Evolutionary conservation across 2,888 invertebrate species (phyloP).

Genomic region (Drosophila neutralis): DNA sequence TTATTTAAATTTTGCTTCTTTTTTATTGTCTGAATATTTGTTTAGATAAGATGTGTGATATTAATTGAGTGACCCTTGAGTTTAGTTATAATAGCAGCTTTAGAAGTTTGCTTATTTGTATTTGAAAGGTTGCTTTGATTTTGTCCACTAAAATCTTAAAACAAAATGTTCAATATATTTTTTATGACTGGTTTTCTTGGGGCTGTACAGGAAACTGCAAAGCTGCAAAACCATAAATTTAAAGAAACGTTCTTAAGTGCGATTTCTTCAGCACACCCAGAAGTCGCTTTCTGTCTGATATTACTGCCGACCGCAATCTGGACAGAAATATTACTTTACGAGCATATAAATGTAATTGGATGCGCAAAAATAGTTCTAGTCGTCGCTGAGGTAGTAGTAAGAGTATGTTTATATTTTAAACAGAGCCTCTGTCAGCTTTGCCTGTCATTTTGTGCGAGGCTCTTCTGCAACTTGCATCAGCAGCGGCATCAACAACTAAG

Average conservation of each 20-base stretch:
- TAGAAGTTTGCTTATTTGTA: slow-evolving; percentile 5
- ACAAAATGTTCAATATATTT: slow-evolving; percentile 5
- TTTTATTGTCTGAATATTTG: slow-evolving; percentile 38
- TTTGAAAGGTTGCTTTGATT: background rate
- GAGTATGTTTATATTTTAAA: slow-evolving; percentile 59
- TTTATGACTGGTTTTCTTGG: slow-evolving; percentile 18
- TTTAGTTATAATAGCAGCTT: slow-evolving; percentile 22
- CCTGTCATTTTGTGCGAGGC: slow-evolving; percentile 47
- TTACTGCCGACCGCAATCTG: slow-evolving; percentile 66
- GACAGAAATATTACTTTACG: slow-evolving; percentile 78
- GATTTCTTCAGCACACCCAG: slow-evolving; percentile 13
- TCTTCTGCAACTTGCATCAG: slow-evolving; percentile 60
- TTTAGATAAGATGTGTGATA: slow-evolving; percentile 41
- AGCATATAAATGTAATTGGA: slow-evolving; percentile 83
- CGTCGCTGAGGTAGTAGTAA: background rate
- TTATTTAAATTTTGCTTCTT: slow-evolving; percentile 41
- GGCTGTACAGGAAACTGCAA: slow-evolving; percentile 12
- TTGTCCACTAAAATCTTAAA: background rate
- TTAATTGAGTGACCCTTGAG: slow-evolving; percentile 33
- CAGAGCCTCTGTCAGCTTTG: slow-evolving; percentile 37
- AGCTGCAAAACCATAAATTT: slow-evolving; percentile 28
- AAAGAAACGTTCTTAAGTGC: slow-evolving; percentile 14
- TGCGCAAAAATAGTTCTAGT: slow-evolving; percentile 74
- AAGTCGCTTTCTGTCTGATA: slow-evolving; percentile 34
- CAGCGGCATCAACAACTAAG: slow-evolving; percentile 15